phyloP scores from a whole-genome alignment of 2,888 invertebrate species.

The Bugulina stolonifera region DNA sequence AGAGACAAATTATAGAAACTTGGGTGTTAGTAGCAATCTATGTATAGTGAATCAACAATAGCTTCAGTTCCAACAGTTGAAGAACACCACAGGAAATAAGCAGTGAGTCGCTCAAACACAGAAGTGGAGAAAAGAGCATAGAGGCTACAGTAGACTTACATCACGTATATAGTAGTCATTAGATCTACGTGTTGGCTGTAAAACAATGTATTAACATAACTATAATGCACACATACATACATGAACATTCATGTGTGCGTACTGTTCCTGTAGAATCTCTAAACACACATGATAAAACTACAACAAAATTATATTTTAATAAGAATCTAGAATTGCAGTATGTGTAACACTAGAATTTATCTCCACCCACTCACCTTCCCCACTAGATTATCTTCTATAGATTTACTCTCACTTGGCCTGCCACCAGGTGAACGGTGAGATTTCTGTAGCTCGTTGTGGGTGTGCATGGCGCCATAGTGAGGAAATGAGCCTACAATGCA shows the following conservation, averaged over 20 bases:
- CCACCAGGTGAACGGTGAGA: slow-evolving; percentile 10
- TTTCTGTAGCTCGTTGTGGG: slow-evolving; percentile 21
- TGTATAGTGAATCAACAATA: too few relatives aligned
- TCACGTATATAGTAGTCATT: neutral
- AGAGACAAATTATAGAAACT: too few relatives aligned
- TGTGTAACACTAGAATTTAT: too few relatives aligned
- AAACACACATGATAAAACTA: slow-evolving; percentile 27
- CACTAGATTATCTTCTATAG: slow-evolving; percentile 90
- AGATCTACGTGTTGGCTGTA: neutral
- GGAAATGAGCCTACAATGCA: slow-evolving; percentile 3
- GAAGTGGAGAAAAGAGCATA: too few relatives aligned
- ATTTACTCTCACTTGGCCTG: slow-evolving; percentile 47
- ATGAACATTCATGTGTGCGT: too few relatives aligned
- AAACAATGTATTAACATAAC: neutral
- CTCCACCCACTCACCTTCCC: slow-evolving; percentile 66
- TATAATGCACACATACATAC: neutral
- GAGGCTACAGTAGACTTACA: slow-evolving; percentile 24
- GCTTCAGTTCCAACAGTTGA: too few relatives aligned
- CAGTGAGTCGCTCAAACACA: too few relatives aligned
- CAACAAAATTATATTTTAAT: too few relatives aligned
- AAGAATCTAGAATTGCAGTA: too few relatives aligned
- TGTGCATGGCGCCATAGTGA: slow-evolving; percentile 5
- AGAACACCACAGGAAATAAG: too few relatives aligned
- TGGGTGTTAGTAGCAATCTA: too few relatives aligned
- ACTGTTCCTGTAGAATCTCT: neutral